phyloP scores from a whole-genome alignment of 2,888 invertebrate species.

The Watsonalla binaria region DNA sequence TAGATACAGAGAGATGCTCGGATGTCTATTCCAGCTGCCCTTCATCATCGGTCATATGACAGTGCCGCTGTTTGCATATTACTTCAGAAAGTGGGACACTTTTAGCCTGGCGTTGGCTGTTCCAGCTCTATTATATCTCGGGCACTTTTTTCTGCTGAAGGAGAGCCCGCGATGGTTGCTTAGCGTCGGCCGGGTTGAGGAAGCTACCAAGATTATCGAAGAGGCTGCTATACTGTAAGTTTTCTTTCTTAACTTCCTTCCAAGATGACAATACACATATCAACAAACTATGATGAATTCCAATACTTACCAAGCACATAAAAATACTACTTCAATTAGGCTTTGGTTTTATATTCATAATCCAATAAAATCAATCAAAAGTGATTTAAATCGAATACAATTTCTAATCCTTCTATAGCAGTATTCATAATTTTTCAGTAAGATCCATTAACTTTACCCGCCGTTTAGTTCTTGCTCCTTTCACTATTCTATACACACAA shows the following conservation, averaged over 20 bases:
- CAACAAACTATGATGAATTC: too few species aligned
- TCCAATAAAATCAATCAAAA: too few species aligned
- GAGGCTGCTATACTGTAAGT: constrained; percentile 79
- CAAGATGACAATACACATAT: neutral
- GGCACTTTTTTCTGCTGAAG: constrained; percentile 84
- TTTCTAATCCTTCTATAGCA: too few species aligned
- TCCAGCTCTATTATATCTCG: constrained; percentile 79
- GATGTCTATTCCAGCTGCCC: constrained; percentile 83
- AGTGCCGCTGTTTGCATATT: constrained; percentile 81
- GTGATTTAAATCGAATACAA: too few species aligned
- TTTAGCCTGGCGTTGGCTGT: constrained; percentile 81
- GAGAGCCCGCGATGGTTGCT: constrained; percentile 91
- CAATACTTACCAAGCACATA: too few species aligned
- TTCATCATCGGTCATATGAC: constrained; percentile 84
- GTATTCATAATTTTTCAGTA: too few species aligned
- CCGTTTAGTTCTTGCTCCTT: too few species aligned
- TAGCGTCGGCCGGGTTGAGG: constrained; percentile 82
- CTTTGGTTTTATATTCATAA: too few species aligned
- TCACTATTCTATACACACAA: too few species aligned
- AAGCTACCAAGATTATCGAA: constrained; percentile 81
- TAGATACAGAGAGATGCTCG: constrained; percentile 70
- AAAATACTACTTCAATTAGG: too few species aligned
- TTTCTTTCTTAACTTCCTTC: neutral
- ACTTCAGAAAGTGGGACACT: constrained; percentile 81
- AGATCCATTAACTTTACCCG: too few species aligned